Conservation (phyloP, 2,888 invertebrate species). For the Tenthredo notha region DNA sequence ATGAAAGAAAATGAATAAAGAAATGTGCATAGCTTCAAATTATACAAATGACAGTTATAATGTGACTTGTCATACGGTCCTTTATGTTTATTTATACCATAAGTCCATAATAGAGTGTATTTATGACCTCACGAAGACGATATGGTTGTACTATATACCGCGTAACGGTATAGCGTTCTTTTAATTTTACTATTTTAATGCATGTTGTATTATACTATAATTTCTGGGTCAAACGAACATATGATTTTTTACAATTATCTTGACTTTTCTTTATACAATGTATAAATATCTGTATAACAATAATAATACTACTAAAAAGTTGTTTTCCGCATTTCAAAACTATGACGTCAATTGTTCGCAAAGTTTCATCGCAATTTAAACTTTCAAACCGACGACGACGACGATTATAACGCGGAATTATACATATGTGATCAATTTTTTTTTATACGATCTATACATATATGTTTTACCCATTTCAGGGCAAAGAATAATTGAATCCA, state of each 20-base stretch:
- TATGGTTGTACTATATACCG: not conserved
- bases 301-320: not conserved
- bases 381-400: not conserved
- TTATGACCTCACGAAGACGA: not conserved
- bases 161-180: not conserved
- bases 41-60: not conserved
- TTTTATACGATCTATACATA: not conserved
- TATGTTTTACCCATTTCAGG: not conserved
- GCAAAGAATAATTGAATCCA: not conserved
- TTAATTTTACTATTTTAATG: not conserved
- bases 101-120: not conserved
- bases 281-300: not conserved
- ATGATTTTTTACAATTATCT: too few species aligned
- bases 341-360: not conserved
- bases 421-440: not conserved
- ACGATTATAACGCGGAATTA: not conserved
- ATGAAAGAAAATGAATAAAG: not conserved
- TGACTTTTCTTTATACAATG: not conserved
- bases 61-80: not conserved
- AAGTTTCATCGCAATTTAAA: not conserved
- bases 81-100: not conserved
- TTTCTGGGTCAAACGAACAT: not conserved
- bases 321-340: not conserved
- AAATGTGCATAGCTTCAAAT: not conserved
- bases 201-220: not conserved